These are phyloP conservation scores for Zootoca vivipara DNA, from an alignment of 2,113 vertebrate species.

Conservation along the genomic window DNA sequence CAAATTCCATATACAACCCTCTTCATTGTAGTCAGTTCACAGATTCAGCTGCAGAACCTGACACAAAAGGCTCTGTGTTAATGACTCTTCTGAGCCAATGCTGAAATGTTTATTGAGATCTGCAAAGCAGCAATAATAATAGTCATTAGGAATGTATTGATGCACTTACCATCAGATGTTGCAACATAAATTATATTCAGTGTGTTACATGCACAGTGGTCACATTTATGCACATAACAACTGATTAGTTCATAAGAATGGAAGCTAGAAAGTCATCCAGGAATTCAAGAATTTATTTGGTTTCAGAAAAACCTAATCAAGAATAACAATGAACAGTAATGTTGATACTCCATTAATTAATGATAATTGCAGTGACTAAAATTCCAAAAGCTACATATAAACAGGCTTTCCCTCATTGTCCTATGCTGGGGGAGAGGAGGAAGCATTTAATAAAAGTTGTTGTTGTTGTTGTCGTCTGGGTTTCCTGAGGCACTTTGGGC, in stretches of 20 bases:
- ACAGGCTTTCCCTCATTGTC: neutral
- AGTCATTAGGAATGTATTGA: neutral
- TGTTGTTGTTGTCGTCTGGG: no score
- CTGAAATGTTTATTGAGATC: neutral
- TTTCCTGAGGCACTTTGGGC: no score
- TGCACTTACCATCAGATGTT: neutral
- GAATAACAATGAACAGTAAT: neutral
- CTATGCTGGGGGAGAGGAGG: neutral
- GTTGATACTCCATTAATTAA: neutral
- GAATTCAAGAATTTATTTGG: neutral
- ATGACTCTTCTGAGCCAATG: neutral
- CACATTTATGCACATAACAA: neutral
- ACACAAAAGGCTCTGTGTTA: neutral
- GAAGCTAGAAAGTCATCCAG: neutral
- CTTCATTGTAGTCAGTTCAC: neutral
- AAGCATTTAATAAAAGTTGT: no score
- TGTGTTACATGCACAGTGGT: neutral
- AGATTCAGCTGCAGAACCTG: neutral
- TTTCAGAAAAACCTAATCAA: neutral
- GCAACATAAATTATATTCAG: neutral
- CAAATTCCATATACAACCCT: neutral
- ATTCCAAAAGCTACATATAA: neutral
- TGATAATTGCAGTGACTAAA: neutral
- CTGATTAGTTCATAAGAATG: neutral
- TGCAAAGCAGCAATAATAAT: neutral